Base-by-base conservation (phyloP, 2,888 invertebrate species). In the Beris morrisii region DNA sequence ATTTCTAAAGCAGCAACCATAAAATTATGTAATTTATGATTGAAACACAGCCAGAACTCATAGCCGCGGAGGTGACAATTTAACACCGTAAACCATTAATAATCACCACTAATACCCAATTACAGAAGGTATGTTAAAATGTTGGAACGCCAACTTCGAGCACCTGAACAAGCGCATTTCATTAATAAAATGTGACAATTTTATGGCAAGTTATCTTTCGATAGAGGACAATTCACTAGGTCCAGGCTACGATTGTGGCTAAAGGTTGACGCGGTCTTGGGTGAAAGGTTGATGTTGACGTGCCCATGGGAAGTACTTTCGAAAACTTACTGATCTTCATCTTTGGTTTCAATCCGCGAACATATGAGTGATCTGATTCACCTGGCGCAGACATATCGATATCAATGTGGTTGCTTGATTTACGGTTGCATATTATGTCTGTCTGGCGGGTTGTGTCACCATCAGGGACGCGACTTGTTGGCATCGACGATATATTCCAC, bases 151-250 rank as follows among this genome's bases (percentile, higher is more conserved):
- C n/a, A 32, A 53, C 30, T 30, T n/a, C 30, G 30, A 53, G n/a
- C 46, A 13, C 5, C 13, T 5, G 15, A 46, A 15, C 13, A 12
- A 46, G 12, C 46, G 31, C 3, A 12, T 30, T 46, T 58, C 46
- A 58, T 46, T 58, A n/a, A 45, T 46, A 46, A 30, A 30, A 28
- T 46, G 58, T 58, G 58, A 58, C 46, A 58, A 30, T 46, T 58
- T 58, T 46, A 58, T 58, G 46, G 58, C 45, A 58, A 58, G 30
- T 58, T 58, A 58, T 58, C 58, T 30, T 46, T 28, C 45, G 46
- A 58, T 46, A 58, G 45, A 38, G 9, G 9, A 58, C 45, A 46
- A 45, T 57, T 57, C 12, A 30, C 28, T 12, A 46, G 22, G 15
- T 44, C 31, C 55, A 32, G 5, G 6, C 12, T 48, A 48, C 7